Conservation (phyloP, 1,140 invertebrate species). For the Brachionus rubens region DNA sequence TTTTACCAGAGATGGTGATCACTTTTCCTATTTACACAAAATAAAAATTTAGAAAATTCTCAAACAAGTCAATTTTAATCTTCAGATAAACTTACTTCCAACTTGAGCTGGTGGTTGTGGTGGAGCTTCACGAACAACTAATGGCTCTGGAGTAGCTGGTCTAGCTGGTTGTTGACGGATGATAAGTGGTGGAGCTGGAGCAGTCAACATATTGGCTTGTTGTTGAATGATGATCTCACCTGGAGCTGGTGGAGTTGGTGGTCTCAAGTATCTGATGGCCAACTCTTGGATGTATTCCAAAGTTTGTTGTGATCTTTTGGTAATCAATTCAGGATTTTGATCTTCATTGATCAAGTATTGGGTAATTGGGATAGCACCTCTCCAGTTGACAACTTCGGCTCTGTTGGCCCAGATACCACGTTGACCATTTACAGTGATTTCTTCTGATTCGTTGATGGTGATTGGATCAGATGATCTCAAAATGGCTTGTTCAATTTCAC, state of each 20-base stretch:
- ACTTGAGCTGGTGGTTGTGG: constrained; percentile 29
- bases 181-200: constrained; percentile 45
- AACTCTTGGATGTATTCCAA: constrained; percentile 43
- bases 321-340: constrained; percentile 36
- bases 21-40: constrained; percentile 23
- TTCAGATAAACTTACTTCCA: not conserved
- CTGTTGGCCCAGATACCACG: constrained; percentile 41
- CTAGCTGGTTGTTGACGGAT: constrained; percentile 44
- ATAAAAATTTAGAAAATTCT: not conserved
- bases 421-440: constrained; percentile 43
- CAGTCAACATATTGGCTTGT: not conserved
- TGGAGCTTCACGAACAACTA: constrained; percentile 46
- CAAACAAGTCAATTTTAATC: too few relatives aligned
- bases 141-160: constrained; percentile 29
- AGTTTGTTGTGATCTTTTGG: not conserved
- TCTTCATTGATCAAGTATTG: constrained; percentile 43
- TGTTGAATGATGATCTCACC: constrained; percentile 44
- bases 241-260: constrained; percentile 46
- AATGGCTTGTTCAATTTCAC: constrained; percentile 17
- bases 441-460: constrained; percentile 22
- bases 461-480: constrained; percentile 41
- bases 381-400: constrained; percentile 36
- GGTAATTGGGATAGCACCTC: constrained; percentile 33
- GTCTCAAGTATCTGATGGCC: constrained; percentile 44
- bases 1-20: constrained; percentile 13